These are phyloP conservation scores for Sceliomorpha sp. DNA, from an alignment of 2,888 invertebrate genomes.

Conservation along the genomic window DNA sequence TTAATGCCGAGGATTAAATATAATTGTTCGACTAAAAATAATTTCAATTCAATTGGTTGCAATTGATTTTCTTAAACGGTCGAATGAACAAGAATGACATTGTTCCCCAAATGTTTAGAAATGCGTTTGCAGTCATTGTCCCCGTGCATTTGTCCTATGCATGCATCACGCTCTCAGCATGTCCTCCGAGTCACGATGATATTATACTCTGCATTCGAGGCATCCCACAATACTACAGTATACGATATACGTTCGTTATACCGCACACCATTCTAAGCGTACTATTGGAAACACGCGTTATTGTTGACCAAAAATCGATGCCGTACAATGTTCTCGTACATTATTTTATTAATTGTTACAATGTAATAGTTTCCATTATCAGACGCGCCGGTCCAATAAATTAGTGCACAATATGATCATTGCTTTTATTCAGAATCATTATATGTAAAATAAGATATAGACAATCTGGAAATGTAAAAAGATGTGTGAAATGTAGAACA, in stretches of 20 bases:
- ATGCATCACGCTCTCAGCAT: conserved; percentile 44
- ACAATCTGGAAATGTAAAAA: too few relatives aligned
- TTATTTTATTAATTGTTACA: too few relatives aligned
- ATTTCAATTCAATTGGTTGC: too few relatives aligned
- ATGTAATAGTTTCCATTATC: too few relatives aligned
- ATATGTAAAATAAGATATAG: too few relatives aligned
- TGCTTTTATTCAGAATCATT: too few relatives aligned
- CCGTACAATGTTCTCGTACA: too few relatives aligned
- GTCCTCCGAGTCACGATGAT: conserved; percentile 44
- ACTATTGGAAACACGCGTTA: conserved; percentile 42
- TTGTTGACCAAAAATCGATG: conserved; percentile 46
- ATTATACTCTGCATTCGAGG: conserved; percentile 48
- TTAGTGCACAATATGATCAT: too few relatives aligned
- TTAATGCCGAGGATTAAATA: too few relatives aligned
- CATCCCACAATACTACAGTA: conserved; percentile 42
- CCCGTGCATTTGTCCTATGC: conserved; percentile 24
- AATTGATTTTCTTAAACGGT: conserved; percentile 43
- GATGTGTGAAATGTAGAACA: too few relatives aligned
- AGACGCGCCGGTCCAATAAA: too few relatives aligned
- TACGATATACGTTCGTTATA: conserved; percentile 25
- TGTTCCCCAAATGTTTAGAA: conserved; percentile 38
- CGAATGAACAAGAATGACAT: conserved; percentile 10
- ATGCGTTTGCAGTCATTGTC: conserved; percentile 52
- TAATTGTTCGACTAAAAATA: too few relatives aligned
- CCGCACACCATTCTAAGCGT: conserved; percentile 34